Conservation (phyloP, 1,140 invertebrate species). For the Camponotus vicinus region DNA sequence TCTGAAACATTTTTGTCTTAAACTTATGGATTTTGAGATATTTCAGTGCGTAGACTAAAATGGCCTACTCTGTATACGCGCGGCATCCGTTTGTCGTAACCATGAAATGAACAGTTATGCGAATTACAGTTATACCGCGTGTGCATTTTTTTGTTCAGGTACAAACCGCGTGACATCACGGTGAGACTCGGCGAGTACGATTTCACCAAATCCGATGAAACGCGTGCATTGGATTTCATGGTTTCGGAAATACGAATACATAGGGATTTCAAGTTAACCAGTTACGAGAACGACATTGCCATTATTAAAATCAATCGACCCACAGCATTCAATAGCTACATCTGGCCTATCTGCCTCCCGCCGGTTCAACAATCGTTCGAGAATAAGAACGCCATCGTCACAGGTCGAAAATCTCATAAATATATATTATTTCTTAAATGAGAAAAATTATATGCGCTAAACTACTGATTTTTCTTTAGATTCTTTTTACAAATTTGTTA, state of each 20-base stretch:
- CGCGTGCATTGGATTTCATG: constrained; percentile 88
- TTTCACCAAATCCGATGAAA: constrained; percentile 88
- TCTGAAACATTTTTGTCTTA: too few relatives aligned
- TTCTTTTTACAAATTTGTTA: not conserved
- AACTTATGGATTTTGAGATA: too few relatives aligned
- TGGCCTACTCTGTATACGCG: not conserved
- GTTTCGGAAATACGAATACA: constrained; percentile 89
- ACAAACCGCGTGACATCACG: constrained; percentile 88
- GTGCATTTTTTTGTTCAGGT: constrained; percentile 82
- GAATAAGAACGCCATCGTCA: constrained; percentile 90
- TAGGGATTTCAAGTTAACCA: constrained; percentile 88
- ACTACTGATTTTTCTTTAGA: not conserved
- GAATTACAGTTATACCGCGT: constrained; percentile 36
- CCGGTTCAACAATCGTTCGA: constrained; percentile 88
- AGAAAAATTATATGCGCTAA: not conserved
- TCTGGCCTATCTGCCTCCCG: constrained; percentile 95
- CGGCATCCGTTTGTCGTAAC: constrained; percentile 14
- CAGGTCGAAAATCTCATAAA: constrained; percentile 84
- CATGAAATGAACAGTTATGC: constrained; percentile 44
- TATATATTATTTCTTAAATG: not conserved
- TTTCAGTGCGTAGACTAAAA: too few relatives aligned
- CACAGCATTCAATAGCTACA: constrained; percentile 91
- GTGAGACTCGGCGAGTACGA: constrained; percentile 94
- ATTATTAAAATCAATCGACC: constrained; percentile 90
- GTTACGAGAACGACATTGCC: constrained; percentile 93